Conservation (phyloP, 2,797 vertebrate genomes). For the Brotula barbata region DNA sequence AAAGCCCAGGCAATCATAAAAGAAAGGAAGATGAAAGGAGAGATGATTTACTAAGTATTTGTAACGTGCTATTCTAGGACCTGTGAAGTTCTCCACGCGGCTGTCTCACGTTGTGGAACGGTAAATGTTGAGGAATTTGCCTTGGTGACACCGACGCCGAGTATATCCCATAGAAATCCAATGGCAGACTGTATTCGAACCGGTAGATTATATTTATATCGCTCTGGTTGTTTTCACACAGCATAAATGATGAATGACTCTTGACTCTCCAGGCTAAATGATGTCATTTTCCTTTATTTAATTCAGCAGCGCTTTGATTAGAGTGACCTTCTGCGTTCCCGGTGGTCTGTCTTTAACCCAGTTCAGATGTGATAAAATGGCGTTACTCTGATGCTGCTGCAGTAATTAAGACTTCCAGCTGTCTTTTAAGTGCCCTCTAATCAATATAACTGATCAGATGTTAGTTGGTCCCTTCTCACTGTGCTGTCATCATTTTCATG, state of each 20-base stretch:
- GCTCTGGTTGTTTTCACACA: background rate
- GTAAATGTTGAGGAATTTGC: too few relatives aligned
- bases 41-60: conserved; percentile 10
- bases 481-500: conserved; percentile 51
- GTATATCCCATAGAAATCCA: too few relatives aligned
- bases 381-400: conserved; percentile 37
- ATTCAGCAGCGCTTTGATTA: conserved; percentile 8
- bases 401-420: conserved; percentile 59
- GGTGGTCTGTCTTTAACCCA: conserved; percentile 21
- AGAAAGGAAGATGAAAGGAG: conserved; percentile 2
- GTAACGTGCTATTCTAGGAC: background rate
- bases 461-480: conserved; percentile 47
- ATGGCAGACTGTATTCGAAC: too few relatives aligned
- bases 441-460: conserved; percentile 69
- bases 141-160: too few relatives aligned
- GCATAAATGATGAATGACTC: conserved; percentile 5
- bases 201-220: too few relatives aligned
- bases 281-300: background rate
- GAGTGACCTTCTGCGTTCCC: conserved; percentile 18
- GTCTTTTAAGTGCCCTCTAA: conserved; percentile 46
- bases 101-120: too few relatives aligned
- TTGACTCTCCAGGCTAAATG: conserved; percentile 1
- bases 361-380: conserved; percentile 45
- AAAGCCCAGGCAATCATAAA: conserved; percentile 20
- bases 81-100: too few relatives aligned